Evolutionary conservation across 2,113 vertebrate species (phyloP).

Genomic region (Thoracochromis brauschi): DNA sequence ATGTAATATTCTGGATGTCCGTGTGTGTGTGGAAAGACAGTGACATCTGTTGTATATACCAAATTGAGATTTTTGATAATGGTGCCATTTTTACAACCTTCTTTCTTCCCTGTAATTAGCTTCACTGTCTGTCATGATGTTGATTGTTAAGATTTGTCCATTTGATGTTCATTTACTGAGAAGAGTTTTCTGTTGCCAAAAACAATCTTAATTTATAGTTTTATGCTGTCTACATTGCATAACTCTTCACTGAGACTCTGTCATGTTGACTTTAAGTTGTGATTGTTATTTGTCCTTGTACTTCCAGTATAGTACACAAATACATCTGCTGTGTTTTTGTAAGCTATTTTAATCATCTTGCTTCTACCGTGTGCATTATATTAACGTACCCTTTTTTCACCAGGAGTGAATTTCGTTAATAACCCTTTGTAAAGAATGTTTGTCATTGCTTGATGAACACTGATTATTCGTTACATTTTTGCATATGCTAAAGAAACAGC

Average conservation of each 20-base stretch:
- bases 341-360: background rate
- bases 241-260: background rate
- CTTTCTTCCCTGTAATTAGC: background rate
- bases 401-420: background rate
- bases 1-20: background rate
- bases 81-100: background rate
- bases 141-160: background rate
- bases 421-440: background rate
- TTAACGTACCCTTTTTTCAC: background rate
- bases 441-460: background rate
- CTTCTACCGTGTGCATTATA: background rate
- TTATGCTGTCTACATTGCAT: background rate
- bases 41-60: background rate
- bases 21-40: background rate
- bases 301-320: background rate
- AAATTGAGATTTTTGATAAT: conserved; percentile 3
- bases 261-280: background rate
- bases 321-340: background rate
- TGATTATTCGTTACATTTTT: background rate
- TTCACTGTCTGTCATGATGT: background rate
- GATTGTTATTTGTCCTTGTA: background rate
- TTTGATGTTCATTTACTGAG: background rate
- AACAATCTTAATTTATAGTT: background rate
- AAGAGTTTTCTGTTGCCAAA: background rate
- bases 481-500: background rate